Conservation (phyloP, 2,113 vertebrate genomes). For the Reinhardtius hippoglossoides region DNA sequence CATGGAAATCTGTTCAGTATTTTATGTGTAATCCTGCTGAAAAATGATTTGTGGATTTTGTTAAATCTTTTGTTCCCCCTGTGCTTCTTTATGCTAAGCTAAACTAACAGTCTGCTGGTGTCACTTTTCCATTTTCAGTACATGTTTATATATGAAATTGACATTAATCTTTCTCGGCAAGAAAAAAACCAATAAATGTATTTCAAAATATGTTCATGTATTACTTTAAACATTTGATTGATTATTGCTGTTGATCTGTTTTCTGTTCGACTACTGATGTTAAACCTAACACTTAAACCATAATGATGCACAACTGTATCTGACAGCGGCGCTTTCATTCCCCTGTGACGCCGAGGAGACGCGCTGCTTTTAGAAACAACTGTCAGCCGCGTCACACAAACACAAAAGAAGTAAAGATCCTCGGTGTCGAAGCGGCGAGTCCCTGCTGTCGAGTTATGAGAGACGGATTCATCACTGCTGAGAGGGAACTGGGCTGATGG, state of each 20-base stretch:
- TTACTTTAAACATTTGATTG: background rate
- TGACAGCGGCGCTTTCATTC: background rate
- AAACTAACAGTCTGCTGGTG: too few species aligned
- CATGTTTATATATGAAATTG: too few species aligned
- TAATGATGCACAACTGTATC: background rate
- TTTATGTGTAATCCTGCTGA: too few species aligned
- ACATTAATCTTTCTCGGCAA: too few species aligned
- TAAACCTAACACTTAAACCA: too few species aligned
- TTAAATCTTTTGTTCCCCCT: too few species aligned
- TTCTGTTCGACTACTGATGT: background rate
- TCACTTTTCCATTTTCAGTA: too few species aligned
- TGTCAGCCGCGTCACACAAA: constrained; percentile 4
- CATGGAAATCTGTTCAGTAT: too few species aligned
- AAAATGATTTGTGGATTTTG: too few species aligned
- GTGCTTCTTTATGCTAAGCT: too few species aligned
- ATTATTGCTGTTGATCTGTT: background rate
- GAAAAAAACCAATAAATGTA: too few species aligned
- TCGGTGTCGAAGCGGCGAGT: constrained; percentile 13
- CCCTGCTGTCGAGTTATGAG: constrained; percentile 26
- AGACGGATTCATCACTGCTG: constrained; percentile 21
- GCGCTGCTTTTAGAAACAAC: background rate
- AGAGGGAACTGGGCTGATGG: constrained; percentile 24
- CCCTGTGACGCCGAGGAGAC: background rate
- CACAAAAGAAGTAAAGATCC: constrained; percentile 11
- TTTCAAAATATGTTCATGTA: background rate